phyloP scores from a whole-genome alignment of 1,140 invertebrate genomes.

The Ceratoteleas bidentatus region DNA sequence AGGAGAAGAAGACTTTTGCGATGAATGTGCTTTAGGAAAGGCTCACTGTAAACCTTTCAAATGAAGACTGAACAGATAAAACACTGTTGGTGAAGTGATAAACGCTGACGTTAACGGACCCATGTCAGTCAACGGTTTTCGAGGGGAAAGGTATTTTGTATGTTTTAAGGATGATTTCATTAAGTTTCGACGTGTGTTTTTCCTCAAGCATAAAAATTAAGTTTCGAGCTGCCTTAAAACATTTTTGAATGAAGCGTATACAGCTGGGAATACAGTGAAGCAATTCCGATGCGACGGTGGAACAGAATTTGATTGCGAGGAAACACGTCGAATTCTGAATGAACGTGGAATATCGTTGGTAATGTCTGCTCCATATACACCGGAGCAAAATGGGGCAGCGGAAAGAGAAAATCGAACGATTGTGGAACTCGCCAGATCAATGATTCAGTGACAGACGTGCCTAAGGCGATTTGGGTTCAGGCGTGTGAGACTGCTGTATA shows the following conservation, averaged over 20 bases:
- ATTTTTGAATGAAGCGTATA: conserved; percentile 27
- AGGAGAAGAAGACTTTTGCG: background rate
- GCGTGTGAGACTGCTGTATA: conserved; percentile 32
- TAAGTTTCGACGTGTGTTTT: conserved; percentile 20
- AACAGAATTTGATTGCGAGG: conserved; percentile 20
- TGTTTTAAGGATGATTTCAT: conserved; percentile 33
- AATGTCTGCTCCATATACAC: conserved; percentile 19
- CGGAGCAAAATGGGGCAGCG: conserved; percentile 34
- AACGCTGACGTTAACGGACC: background rate
- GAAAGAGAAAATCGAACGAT: conserved; percentile 30
- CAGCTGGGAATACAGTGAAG: conserved; percentile 23
- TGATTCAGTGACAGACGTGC: conserved; percentile 20
- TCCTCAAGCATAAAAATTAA: conserved; percentile 36
- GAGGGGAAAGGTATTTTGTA: conserved; percentile 10
- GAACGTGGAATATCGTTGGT: conserved; percentile 13
- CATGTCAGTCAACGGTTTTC: background rate
- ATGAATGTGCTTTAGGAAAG: background rate
- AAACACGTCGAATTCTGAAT: conserved; percentile 3
- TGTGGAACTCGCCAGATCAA: conserved; percentile 28
- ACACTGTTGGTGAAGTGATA: background rate
- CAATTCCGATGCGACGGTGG: conserved; percentile 17
- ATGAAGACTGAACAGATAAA: background rate
- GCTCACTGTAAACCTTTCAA: background rate
- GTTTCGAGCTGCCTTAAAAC: background rate
- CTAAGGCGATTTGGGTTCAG: conserved; percentile 39